Base-by-base conservation (phyloP, 2,888 invertebrate genomes). In the Cetonia aurata region DNA sequence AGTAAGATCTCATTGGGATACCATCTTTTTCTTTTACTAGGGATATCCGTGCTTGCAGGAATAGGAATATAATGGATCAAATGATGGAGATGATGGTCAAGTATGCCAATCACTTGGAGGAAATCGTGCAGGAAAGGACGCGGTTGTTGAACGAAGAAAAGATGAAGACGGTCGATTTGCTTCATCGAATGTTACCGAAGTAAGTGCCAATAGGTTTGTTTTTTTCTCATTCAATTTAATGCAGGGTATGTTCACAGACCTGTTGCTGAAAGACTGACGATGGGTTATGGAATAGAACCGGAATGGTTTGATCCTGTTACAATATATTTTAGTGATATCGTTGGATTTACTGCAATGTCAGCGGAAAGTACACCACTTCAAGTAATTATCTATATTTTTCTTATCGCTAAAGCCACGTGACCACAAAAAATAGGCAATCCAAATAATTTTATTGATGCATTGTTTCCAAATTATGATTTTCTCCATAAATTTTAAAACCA, bases 11-110 rank as follows among this genome's bases (percentile, higher is more conserved):
- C 8, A 37, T 8, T 3, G 4, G 6, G 12, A 37, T 52, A 33
- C 2, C 33, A 37, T 37, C 33, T n/a, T 52, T 48, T 15, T 17
- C 10, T 62, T 31, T 65, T 50, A 9, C 59, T 25, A 71, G n/a
- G 41, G 12, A n/a, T n/a, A n/a, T n/a, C n/a, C n/a, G n/a, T 52
- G 1, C 6, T 6, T 17, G 59, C 80, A 94, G 94, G 82, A 93
- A 91, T 80, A 90, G 92, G 79, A 96, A 96, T 83, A 95, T 96
- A 78, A 95, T 96, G 95, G 96, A 97, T 85, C 96, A 96, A 88
- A 96, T 97, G 95, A 96, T 97, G 93, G 93, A 94, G 79, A 96
- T 96, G 95, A 96, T 97, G 96, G 97, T 96, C 84, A 96, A 95
- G 81, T 96, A 98, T 85, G 96, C 96, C 71, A 94, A 95, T 84